phyloP scores from a whole-genome alignment of 2,888 invertebrate species.

The Meiosimyza decipiens region DNA sequence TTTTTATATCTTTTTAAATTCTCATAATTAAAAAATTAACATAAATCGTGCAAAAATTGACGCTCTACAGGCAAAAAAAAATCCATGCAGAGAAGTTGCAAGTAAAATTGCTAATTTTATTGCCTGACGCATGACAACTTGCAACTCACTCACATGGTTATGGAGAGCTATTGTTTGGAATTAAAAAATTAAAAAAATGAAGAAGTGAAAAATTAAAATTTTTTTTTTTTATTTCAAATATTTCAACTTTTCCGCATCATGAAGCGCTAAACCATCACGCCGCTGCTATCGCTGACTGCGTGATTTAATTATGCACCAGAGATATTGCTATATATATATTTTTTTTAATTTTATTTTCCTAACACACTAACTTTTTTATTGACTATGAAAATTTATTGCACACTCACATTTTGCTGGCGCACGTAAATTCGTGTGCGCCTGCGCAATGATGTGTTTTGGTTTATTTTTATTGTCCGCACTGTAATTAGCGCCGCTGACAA shows the following conservation, averaged over 20 bases:
- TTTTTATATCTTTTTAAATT: not conserved
- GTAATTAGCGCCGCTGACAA: constrained; percentile 20
- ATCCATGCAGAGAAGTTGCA: not conserved
- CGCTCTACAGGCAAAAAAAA: not conserved
- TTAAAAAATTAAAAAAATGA: not conserved
- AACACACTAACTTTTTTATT: not conserved
- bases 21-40: constrained; percentile 14
- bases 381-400: constrained; percentile 12
- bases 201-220: no score
- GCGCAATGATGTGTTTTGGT: constrained; percentile 8
- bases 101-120: constrained; percentile 25
- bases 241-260: constrained; percentile 18
- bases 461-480: constrained; percentile 8
- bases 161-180: not conserved
- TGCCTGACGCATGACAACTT: constrained; percentile 8
- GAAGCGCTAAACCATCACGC: not conserved
- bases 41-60: constrained; percentile 19
- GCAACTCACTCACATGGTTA: not conserved
- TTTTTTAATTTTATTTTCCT: constrained; percentile 6
- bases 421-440: constrained; percentile 12
- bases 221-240: no score
- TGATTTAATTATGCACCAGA: not conserved
- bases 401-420: not conserved
- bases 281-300: not conserved
- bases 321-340: not conserved